A percentile compares a stretch with the other conserved stretches of the same genome.
phyloP scores from a whole-genome alignment of 2,113 vertebrate species.

The Philantomba maxwellii region DNA sequence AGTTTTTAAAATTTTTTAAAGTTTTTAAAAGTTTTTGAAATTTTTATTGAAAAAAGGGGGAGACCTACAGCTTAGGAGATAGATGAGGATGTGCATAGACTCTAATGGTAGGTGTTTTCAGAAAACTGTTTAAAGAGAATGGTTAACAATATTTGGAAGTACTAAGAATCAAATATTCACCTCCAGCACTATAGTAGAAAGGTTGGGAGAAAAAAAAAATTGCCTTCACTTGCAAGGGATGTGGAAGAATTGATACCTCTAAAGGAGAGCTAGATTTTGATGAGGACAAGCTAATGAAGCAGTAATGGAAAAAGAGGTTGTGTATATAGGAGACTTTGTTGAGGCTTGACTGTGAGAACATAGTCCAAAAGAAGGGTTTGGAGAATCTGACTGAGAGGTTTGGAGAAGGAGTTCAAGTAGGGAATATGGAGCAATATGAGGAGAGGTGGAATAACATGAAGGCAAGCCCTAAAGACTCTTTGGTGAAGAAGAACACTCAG shows the following conservation, averaged over 20 bases:
- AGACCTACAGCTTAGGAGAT: not conserved
- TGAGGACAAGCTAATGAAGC: not conserved
- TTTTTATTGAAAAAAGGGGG: not conserved
- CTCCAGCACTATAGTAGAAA: not conserved
- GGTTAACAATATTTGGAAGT: not conserved
- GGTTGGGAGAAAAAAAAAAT: not conserved
- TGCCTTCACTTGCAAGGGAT: not conserved
- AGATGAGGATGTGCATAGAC: not conserved
- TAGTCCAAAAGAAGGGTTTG: not conserved
- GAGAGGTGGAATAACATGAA: not conserved
- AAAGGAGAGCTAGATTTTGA: not conserved
- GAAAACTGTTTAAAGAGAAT: not conserved
- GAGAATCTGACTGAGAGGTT: not conserved
- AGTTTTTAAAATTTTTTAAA: no score
- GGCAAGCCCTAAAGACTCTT: not conserved
- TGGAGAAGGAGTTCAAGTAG: not conserved
- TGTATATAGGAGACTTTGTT: not conserved
- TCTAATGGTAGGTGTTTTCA: not conserved
- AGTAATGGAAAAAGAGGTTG: not conserved
- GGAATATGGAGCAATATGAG: not conserved
- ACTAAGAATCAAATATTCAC: not conserved
- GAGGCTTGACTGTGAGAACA: not conserved
- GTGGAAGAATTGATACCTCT: not conserved
- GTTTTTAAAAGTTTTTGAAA: no score
- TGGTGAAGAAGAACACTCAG: not conserved